Conservation (phyloP, 2,797 vertebrate species). For the Rhabdomys pumilio region DNA sequence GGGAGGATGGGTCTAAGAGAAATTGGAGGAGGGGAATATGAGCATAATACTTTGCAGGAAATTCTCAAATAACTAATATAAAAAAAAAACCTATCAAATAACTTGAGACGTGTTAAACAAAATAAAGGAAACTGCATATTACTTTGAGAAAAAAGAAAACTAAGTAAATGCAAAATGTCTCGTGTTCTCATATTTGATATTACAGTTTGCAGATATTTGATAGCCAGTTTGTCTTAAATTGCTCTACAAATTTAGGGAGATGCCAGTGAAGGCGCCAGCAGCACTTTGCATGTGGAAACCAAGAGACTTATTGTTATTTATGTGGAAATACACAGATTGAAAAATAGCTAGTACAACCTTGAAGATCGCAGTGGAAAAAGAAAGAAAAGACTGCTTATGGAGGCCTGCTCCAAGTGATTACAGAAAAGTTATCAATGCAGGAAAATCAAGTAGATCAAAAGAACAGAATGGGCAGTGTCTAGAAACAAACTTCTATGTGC, state of each 20-base stretch:
- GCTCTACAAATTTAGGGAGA: background rate
- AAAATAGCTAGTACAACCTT: slow-evolving; percentile 10
- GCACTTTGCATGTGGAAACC: background rate
- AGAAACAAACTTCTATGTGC: background rate
- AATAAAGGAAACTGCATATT: slow-evolving; percentile 54
- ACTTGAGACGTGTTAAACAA: slow-evolving; percentile 23
- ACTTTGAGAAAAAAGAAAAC: background rate
- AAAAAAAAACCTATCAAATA: slow-evolving; percentile 71
- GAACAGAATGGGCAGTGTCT: too few relatives aligned
- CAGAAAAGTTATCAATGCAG: background rate
- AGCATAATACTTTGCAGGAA: background rate
- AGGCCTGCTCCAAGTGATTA: background rate
- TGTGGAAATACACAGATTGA: slow-evolving; percentile 28
- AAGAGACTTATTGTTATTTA: slow-evolving; percentile 29
- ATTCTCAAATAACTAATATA: slow-evolving; percentile 16
- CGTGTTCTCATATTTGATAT: background rate
- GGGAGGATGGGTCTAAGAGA: background rate
- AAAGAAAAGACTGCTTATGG: background rate
- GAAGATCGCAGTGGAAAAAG: background rate
- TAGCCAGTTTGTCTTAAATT: slow-evolving; percentile 44
- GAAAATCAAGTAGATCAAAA: background rate
- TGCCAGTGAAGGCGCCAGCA: background rate
- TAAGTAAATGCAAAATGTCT: background rate
- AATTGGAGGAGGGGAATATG: background rate
- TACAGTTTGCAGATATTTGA: background rate